Base-by-base conservation (phyloP, 2,113 vertebrate genomes). In the Boulengerochromis microlepis region DNA sequence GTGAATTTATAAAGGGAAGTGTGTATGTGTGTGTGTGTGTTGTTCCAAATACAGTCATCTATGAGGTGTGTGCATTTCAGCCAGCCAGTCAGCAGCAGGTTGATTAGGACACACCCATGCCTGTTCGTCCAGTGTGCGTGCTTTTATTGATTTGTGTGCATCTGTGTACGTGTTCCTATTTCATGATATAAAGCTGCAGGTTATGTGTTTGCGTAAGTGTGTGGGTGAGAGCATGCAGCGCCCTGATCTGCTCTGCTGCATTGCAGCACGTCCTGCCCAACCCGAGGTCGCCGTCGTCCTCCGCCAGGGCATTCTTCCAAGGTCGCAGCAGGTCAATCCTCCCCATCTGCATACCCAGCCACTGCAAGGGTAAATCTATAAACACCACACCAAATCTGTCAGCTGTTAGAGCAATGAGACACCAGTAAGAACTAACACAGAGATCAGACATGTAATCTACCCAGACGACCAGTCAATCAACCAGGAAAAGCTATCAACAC, bases 191-290 rank as follows among this genome's bases (percentile, higher is more conserved):
- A 50, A 57, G 52, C 87, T 87, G 82, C 83, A 89, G 82, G 71
- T 78, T 33, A 61, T 86, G 85, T 90, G 88, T 88, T 42, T 90
- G 76, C 66, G 76, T 54, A 47, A 57, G 83, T 69, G 64, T 57
- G 88, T 66, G 91, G 15, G 88, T 80, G 90, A 89, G 87, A 86
- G 89, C 91, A 80, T 83, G 86, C 93, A 94, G 93, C 84, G 47
- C 83, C 94, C 92, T 84, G 93, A 91, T 94, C 92, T 86, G 90
- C 95, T 95, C 95, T 96, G 92, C 96, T 97, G 96, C 96, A 97
- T 94, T 97, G 96, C 96, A 97, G 96, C 94, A 95, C 82, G 86
- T 94, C 90, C 87, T 88, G 92, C 93, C 90, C 92, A 90, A 87
- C 88, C 93, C 82, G 91, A 95, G 94, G 94, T 95, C 90, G 90